phyloP scores from a whole-genome alignment of 2,113 vertebrate species.

The Tricholaema leucomelas region DNA sequence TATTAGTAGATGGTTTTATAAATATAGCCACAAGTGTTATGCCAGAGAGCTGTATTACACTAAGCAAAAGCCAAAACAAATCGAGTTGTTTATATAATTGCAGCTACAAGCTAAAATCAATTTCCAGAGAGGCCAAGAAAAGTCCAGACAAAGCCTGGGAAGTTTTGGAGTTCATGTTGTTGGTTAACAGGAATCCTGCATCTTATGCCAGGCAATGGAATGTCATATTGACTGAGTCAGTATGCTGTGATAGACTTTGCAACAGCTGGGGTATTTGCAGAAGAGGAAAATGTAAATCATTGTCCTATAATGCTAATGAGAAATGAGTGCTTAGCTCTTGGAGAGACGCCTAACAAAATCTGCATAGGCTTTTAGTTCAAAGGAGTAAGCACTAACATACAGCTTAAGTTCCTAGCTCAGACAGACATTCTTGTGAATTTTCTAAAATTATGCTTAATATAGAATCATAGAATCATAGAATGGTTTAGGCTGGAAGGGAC shows the following conservation, averaged over 20 bases:
- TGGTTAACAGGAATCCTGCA: neutral
- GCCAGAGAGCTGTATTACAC: neutral
- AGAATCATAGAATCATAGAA: too few species aligned
- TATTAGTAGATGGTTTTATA: neutral
- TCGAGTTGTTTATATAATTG: neutral
- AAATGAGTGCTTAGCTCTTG: neutral
- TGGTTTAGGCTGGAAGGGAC: too few species aligned
- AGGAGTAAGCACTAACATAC: neutral
- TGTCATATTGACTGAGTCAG: neutral
- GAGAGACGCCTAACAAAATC: neutral
- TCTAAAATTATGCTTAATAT: neutral
- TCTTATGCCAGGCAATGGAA: neutral
- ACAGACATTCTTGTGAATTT: neutral
- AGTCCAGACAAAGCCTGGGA: neutral
- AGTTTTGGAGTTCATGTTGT: neutral
- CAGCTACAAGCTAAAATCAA: neutral
- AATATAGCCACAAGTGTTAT: neutral
- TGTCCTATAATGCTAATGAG: neutral
- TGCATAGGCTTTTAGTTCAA: neutral
- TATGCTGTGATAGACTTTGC: neutral
- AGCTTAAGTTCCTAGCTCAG: neutral
- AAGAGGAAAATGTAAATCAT: neutral
- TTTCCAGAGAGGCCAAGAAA: neutral
- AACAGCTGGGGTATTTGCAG: neutral
- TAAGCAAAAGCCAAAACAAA: neutral